These are phyloP conservation scores for Brachypodius melanocephalos DNA, from an alignment of 2,113 vertebrate genomes.

Conservation along the genomic window DNA sequence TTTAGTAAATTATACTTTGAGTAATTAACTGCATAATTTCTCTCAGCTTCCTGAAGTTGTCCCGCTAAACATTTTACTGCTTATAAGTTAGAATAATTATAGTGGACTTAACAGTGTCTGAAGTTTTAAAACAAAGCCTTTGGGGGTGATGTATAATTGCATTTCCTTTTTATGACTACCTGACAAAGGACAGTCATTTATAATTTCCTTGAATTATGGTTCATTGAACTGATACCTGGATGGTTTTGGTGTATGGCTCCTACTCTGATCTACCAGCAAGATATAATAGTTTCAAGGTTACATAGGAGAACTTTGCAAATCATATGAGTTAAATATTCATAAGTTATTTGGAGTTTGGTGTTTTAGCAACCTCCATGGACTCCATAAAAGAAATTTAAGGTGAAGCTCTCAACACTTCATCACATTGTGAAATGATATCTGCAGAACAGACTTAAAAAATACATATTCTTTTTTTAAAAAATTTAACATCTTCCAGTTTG, in stretches of 20 bases:
- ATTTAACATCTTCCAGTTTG: not conserved
- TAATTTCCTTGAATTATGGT: not conserved
- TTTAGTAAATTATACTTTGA: conserved; percentile 28
- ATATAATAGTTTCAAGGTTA: not conserved
- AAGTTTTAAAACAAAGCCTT: not conserved
- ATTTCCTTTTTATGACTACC: not conserved
- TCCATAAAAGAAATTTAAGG: not conserved
- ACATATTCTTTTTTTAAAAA: not conserved
- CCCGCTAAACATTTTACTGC: conserved; percentile 19
- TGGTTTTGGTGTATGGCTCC: not conserved
- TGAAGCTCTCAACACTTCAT: not conserved
- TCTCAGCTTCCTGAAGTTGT: not conserved
- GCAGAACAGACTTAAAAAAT: not conserved
- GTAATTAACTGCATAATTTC: conserved; percentile 19
- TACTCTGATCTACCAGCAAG: not conserved
- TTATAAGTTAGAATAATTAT: not conserved
- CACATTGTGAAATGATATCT: not conserved
- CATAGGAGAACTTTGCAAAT: not conserved
- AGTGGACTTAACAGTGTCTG: not conserved
- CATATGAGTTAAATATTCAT: not conserved
- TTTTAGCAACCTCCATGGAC: not conserved
- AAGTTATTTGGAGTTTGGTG: not conserved
- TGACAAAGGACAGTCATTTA: not conserved
- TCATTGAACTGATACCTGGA: not conserved
- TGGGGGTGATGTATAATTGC: not conserved